Base-by-base conservation (phyloP, 2,113 vertebrate species). In the Vanacampus margaritifer region DNA sequence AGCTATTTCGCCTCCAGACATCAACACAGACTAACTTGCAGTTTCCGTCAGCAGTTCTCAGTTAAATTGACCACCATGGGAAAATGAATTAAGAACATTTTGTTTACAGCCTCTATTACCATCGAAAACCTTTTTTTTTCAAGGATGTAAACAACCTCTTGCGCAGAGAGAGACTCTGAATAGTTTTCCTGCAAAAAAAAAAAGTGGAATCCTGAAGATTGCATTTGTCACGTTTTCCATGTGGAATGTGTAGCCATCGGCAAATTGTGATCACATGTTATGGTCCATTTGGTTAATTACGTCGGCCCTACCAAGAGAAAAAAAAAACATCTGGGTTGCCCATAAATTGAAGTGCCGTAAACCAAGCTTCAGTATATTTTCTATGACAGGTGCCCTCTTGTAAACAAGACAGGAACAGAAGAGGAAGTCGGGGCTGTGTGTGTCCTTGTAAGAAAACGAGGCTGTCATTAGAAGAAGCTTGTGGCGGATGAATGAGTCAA, bases 341-440 rank as follows among this genome's bases (percentile, higher is more conserved):
- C 58, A 37, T 60, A 60, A 39, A 60, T 60, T 37, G 11, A 60
- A 60, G 58, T 60, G 58, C 58, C 35, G 19, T 23, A 60, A 37
- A 60, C 17, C 36, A 61, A 61, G 58, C 36, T 61, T 39, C 21
- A 39, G 58, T 61, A 39, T 61, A 61, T 61, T 61, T 39, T 41
- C 54, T 21, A 39, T 41, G 36, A 39, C 58, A 61, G 58, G 37
- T 13, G 21, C 58, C 23, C 36, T 14, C 58, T 60, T 60, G 35
- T 61, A 61, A 61, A 61, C 21, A 39, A 39, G 58, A 61, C 21
- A 21, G 36, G 58, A 23, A 35, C 36, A 41, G 58, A 41, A n/a
- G 21, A 36, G 58, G 32, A 39, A 41, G 11, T 39, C 21, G 24
- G n/a, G 58, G 36, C 39, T n/a, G n/a, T n/a, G n/a, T n/a, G n/a